These are phyloP conservation scores for Aethes cnicana DNA, from an alignment of 2,888 invertebrate species.

Conservation along the genomic window DNA sequence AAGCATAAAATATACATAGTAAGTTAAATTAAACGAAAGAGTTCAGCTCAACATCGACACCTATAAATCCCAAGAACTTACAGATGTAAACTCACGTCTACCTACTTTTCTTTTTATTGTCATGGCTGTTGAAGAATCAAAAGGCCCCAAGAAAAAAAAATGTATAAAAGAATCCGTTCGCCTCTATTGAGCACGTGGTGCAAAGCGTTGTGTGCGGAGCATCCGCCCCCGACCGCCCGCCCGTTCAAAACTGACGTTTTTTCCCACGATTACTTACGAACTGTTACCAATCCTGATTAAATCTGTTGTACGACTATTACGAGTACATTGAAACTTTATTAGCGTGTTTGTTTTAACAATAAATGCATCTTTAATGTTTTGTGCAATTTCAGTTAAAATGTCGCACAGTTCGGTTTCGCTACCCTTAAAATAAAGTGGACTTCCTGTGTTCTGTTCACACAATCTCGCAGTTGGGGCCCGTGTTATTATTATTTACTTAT, in stretches of 20 bases:
- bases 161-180: constrained; percentile 44
- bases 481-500: constrained; percentile 78
- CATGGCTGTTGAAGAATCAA: constrained; percentile 18
- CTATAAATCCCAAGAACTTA: constrained; percentile 6
- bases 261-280: constrained; percentile 72
- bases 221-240: constrained; percentile 66
- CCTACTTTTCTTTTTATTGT: constrained; percentile 20
- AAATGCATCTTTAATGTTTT: neutral
- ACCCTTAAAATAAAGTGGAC: constrained; percentile 64
- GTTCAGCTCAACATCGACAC: neutral
- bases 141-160: constrained; percentile 23
- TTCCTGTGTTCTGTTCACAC: constrained; percentile 74
- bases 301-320: constrained; percentile 20
- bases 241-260: constrained; percentile 65
- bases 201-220: constrained; percentile 55
- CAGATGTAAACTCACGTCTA: constrained; percentile 19
- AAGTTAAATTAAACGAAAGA: neutral
- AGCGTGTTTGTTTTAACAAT: neutral
- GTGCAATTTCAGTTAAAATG: constrained; percentile 25
- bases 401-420: constrained; percentile 37
- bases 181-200: constrained; percentile 63
- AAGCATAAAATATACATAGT: too few relatives aligned
- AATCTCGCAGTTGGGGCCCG: constrained; percentile 67
- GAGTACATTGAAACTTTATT: constrained; percentile 7
- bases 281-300: constrained; percentile 53